These are phyloP conservation scores for Campylorhamphus procurvoides DNA, from an alignment of 2,113 vertebrate species.

Conservation along the genomic window DNA sequence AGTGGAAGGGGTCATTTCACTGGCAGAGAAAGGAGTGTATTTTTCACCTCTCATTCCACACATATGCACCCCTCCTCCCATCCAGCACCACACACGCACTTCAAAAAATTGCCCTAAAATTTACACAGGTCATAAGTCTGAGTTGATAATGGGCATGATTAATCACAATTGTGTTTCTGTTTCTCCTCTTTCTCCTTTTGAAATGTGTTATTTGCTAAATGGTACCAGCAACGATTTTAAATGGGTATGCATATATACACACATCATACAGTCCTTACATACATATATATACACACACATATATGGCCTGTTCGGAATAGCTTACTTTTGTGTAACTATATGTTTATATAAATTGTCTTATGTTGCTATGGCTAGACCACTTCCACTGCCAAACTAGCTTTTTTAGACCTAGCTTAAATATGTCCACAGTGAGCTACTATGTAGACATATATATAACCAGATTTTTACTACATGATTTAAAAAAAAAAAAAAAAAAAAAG, in stretches of 20 bases:
- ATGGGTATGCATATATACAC: neutral
- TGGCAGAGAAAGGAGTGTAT: constrained; percentile 14
- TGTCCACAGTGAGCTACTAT: neutral
- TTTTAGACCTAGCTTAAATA: neutral
- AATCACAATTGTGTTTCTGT: constrained; percentile 62
- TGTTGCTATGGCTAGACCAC: neutral
- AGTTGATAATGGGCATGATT: constrained; percentile 64
- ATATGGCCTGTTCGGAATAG: neutral
- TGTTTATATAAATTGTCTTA: neutral
- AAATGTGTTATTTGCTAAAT: constrained; percentile 50
- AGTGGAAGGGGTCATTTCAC: constrained; percentile 19
- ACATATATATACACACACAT: neutral
- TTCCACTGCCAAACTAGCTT: neutral
- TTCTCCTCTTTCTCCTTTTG: constrained; percentile 36
- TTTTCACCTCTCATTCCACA: constrained; percentile 54
- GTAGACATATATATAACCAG: constrained; percentile 21
- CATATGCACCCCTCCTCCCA: constrained; percentile 27
- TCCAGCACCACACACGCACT: constrained; percentile 27
- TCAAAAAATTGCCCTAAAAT: constrained; percentile 40
- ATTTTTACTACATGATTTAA: constrained; percentile 14
- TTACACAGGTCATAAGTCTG: constrained; percentile 43
- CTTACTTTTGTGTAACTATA: neutral
- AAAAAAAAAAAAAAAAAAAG: constrained; percentile 7
- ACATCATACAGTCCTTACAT: neutral
- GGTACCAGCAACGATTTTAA: constrained; percentile 12